Evolutionary conservation across 2,888 invertebrate species (phyloP), one percentile per base, ranked within the genome.

Genomic region (Tubulanus polymorphus): DNA sequence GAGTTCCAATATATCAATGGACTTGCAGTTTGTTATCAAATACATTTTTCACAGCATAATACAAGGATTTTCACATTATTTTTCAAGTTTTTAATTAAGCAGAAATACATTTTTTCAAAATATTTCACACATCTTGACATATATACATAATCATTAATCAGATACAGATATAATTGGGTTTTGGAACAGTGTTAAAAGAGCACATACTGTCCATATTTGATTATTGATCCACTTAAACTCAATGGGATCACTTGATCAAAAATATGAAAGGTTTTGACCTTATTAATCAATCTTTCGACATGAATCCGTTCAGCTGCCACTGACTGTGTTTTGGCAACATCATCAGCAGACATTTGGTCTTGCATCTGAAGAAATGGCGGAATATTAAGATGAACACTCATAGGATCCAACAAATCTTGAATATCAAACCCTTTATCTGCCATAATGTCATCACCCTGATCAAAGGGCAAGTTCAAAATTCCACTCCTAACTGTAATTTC

Each of bases 351-450:
- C 15, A 59, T 41, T 30, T 56, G 46, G 18, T 48, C 56, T 12
- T 41, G 37, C 30, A 37, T 20, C 3, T 28, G 25, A 25, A 55
- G 47, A 51, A 60, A 58, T 3, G 55, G 57, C 28, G 57, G 57
- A 37, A 60, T 57, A 23, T 48, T 48, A 5, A 60, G 25, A 3
- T 20, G 50, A 1, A 48, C 57, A 27, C 41, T 25, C 27, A 47
- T 58, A 5, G 12, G n/a, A 12, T n/a, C 15, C 28, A 60, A 26
- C n/a, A 54, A 37, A 23, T 53, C 57, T 26, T 53, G 18, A 20
- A 60, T 48, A 5, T 25, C 12, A 46, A 60, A 58, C 15, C 57
- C 60, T 32, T 56, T 54, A 49, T 58, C 60, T 8, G 51, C 55
- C 57, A 60, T 58, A 18, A 60, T 53, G 10, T 46, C 37, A 46